Base-by-base conservation (phyloP, 2,888 invertebrate species). In the Caradrina kadenii region DNA sequence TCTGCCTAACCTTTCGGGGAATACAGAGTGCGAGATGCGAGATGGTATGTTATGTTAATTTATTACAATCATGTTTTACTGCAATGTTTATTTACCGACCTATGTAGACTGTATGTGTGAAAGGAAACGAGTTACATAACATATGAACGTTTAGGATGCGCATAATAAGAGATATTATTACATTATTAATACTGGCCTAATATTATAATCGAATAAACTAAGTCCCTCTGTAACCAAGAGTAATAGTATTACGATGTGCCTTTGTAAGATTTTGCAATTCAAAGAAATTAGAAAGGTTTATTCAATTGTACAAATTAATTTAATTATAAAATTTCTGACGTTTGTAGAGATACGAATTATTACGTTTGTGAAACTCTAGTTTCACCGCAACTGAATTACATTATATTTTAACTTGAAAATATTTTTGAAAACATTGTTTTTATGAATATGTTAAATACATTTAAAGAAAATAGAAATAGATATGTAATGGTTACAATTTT, bases 231-330 rank as follows among this genome's bases (percentile, higher is more conserved):
- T 66, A 64, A 69, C 58, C 53, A 72, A 69, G 31, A 26, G 48
- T 81, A 81, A 81, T 76, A 61, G 26, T 31, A 73, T 82, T 69
- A 79, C 26, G 55, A 58, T 65, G 54, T 50, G 55, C 63, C 70
- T 74, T 79, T 74, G 55, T 70, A 67, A 73, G 61, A 63, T 64
- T 71, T 56, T 31, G 13, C 50, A 62, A 72, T 60, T 69, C 66
- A 69, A 67, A 59, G 42, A 76, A 76, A 66, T 73, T 63, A 61
- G 62, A 72, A 45, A 59, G 68, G 64, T 70, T 69, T 58, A 70
- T 76, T 70, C 54, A 69, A 67, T 81, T 82, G 49, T 66, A 50
- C 31, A 54, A 78, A 78, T 65, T 63, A 19, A 81, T 73, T 78
- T 69, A 58, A 69, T 66, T 63, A 53, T 13, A 50, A 56, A 53